Evolutionary conservation across 2,113 vertebrate species (phyloP), one percentile per base, ranked within the genome.

Genomic region (Mastomys natalensis): DNA sequence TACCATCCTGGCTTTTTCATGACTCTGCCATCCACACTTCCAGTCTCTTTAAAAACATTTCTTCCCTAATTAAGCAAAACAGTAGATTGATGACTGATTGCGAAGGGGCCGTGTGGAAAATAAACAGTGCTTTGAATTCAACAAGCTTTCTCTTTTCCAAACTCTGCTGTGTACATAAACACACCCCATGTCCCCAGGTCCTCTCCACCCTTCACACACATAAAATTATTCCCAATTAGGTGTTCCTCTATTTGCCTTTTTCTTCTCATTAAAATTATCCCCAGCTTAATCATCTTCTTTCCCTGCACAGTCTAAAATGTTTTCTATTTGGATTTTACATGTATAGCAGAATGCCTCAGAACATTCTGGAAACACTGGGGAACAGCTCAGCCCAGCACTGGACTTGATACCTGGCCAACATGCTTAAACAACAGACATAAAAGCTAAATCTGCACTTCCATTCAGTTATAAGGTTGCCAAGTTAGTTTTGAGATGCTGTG

Each of bases 401-500:
- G 48, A 96, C 70, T 96, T 88, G 89, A 88, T 51, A 91, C 77
- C n/a, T 70, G 66, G 97, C 96, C 97, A 98, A 95, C 66, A 0
- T 66, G 76, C 81, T 97, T 94, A 70, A 93, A 94, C 64, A 92
- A 48, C 89, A 97, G 95, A 68, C 1, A 15, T 78, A 53, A 95
- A 95, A 94, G 74, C 85, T 76, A 94, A 98, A 94, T 60, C 95
- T 96, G 89, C 53, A n/a, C 88, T 98, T 98, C 95, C 90, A 68
- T 66, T 73, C 97, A 78, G 92, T 72, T 58, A 37, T 0, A 6
- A 91, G 45, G 34, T 64, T 97, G 93, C 97, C 98, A 98, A 82
- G 96, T 94, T 87, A 86, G 89, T 90, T 96, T 97, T 95, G 91
- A 93, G 96, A 95, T 96, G 90, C 76, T 4, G 94, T 87, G 87